Evolutionary conservation across 2,797 vertebrate species (phyloP), one percentile per base, ranked within the genome.

Genomic region (Chromis chromis): DNA sequence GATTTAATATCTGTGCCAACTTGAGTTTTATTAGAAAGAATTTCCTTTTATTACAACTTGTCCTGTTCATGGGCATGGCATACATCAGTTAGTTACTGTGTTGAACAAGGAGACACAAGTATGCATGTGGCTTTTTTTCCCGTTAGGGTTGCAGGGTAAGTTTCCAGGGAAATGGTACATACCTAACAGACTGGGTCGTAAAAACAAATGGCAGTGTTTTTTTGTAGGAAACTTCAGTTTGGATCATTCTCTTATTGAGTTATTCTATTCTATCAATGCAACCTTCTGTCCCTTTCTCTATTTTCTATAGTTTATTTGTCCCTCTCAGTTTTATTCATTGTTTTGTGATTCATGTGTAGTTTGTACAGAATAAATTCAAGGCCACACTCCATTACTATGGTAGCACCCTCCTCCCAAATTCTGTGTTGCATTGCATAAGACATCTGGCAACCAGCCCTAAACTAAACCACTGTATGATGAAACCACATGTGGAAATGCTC

Each of bases 401-500:
- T 33, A 17, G 7, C 7, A 14, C 6, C 59, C 28, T 31, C 53
- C 52, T 39, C 31, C 39, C n/a, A 60, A 10, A 48, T 57, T 40
- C 36, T 73, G 14, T 54, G 49, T 46, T 61, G 53, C 40, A 28
- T 82, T 81, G 48, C 55, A 48, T 42, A 59, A 76, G 57, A 79
- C 73, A 63, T 84, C 70, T 85, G 80, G 81, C 78, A 61, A 6
- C 17, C 39, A 81, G 71, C 81, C 76, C 57, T 19, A 11, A 56
- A 21, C 59, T 33, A 49, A 80, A 39, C 60, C 55, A n/a, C 74
- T 39, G 44, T 33, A 49, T 68, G 66, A 75, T 78, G 50, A 74
- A 84, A 66, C 80, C 63, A 86, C 88, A 88, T 90, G 84, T 91
- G 84, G 81, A 79, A 86, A 76, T 77, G 65, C 75, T 75, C 66